Percentiles rank a stretch among this genome's conserved stretches.
These are phyloP conservation scores for Onychorhynchus coronatus DNA, from an alignment of 2,113 vertebrate species.

Conservation along the genomic window DNA sequence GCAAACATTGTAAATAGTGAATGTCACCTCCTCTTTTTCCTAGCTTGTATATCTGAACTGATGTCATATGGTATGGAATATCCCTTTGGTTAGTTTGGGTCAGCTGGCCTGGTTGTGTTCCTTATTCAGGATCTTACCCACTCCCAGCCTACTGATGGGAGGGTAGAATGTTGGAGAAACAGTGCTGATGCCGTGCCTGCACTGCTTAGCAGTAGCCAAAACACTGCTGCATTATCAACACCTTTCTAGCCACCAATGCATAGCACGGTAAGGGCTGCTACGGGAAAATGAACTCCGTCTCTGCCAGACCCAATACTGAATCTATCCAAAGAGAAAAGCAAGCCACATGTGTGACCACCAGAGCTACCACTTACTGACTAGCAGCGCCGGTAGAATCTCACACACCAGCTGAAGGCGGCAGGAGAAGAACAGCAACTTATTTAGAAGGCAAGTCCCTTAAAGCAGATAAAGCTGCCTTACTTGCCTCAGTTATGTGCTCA, in stretches of 20 bases:
- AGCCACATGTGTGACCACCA: rapidly evolving
- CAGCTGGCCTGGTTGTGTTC: neutral
- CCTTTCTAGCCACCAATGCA: neutral
- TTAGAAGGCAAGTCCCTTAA: neutral
- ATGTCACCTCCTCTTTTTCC: neutral
- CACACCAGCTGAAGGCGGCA: rapidly evolving
- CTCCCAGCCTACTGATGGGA: neutral
- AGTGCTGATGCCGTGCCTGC: neutral
- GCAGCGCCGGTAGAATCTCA: neutral
- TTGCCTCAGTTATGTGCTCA: neutral
- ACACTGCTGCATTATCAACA: neutral
- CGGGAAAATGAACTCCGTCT: neutral
- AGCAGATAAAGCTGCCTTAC: neutral
- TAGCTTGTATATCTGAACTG: neutral
- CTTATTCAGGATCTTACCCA: neutral
- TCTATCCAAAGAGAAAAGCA: neutral
- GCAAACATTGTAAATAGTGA: neutral
- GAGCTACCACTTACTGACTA: neutral
- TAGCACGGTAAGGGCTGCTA: neutral
- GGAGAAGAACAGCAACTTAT: neutral
- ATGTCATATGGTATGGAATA: neutral
- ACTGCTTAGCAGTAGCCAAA: neutral
- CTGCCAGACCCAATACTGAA: neutral
- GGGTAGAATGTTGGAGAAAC: neutral
- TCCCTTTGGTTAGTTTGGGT: neutral